Percentiles rank a stretch among this genome's conserved stretches.
Evolutionary conservation across 2,888 invertebrate species (phyloP).

Genomic region (Cantharis flavilabris): DNA sequence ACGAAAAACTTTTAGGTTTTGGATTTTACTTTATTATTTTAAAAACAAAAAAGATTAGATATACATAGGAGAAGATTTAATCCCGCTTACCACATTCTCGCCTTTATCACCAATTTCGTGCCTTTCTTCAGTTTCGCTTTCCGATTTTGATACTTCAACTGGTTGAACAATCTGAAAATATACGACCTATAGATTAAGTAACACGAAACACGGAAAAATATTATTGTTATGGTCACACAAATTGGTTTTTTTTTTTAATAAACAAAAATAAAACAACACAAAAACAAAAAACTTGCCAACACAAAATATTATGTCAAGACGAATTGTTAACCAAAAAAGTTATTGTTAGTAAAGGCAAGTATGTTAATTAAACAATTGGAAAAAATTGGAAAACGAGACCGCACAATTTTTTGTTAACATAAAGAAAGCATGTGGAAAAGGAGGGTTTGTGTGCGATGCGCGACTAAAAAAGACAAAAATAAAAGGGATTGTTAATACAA

Average conservation of each 20-base stretch:
- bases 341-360: not conserved
- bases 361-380: slow-evolving; percentile 33
- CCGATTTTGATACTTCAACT: slow-evolving; percentile 31
- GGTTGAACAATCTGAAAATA: slow-evolving; percentile 35
- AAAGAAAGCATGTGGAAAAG: slow-evolving; percentile 16
- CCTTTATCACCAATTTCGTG: slow-evolving; percentile 33
- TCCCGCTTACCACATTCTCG: slow-evolving; percentile 31
- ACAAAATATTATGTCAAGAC: not conserved
- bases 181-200: not conserved
- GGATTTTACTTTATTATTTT: not conserved
- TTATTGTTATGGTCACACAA: not conserved
- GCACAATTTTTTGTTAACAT: slow-evolving; percentile 35
- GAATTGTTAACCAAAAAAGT: not conserved
- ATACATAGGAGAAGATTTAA: too few relatives aligned
- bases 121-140: slow-evolving; percentile 37
- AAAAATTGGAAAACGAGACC: slow-evolving; percentile 31
- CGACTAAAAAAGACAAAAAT: slow-evolving; percentile 30
- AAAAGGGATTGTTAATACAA: slow-evolving; percentile 41
- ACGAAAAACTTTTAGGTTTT: not conserved
- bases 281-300: not conserved
- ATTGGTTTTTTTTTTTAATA: not conserved
- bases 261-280: not conserved
- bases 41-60: not conserved
- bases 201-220: not conserved
- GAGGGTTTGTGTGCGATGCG: not conserved